Evolutionary conservation across 2,113 vertebrate species (phyloP).

Genomic region (Emydocephalus ijimae): DNA sequence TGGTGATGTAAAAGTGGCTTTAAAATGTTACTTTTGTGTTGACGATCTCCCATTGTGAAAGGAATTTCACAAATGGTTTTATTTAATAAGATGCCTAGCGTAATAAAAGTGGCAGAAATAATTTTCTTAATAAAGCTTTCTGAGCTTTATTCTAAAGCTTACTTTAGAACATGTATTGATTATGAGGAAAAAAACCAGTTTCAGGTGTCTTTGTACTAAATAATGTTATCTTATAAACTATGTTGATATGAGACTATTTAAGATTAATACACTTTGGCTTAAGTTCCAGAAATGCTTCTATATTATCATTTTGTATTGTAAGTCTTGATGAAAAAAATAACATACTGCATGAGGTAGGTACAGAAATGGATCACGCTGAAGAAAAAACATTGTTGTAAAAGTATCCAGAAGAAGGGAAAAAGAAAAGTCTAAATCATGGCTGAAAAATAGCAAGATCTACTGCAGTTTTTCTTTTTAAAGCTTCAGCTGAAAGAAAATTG

Average conservation of each 20-base stretch:
- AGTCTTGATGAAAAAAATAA: not conserved
- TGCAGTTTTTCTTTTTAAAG: not conserved
- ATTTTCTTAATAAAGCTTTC: not conserved
- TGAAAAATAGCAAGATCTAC: not conserved
- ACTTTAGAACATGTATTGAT: not conserved
- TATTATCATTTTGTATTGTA: not conserved
- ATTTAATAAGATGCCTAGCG: not conserved
- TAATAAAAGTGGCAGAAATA: not conserved
- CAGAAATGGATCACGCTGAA: not conserved
- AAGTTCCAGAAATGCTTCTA: not conserved
- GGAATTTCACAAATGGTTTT: too few relatives aligned
- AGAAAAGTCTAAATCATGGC: not conserved
- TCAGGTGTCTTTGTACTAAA: not conserved
- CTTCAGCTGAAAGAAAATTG: not conserved
- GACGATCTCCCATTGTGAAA: not conserved
- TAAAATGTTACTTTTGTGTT: not conserved
- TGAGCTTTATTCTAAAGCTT: not conserved
- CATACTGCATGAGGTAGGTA: not conserved
- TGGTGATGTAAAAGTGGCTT: not conserved
- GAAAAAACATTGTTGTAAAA: not conserved
- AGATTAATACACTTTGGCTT: not conserved
- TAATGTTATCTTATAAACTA: not conserved
- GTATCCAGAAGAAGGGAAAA: not conserved
- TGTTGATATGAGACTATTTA: not conserved
- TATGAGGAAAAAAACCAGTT: not conserved